phyloP scores from a whole-genome alignment of 2,797 vertebrate genomes.

The Morus bassanus region DNA sequence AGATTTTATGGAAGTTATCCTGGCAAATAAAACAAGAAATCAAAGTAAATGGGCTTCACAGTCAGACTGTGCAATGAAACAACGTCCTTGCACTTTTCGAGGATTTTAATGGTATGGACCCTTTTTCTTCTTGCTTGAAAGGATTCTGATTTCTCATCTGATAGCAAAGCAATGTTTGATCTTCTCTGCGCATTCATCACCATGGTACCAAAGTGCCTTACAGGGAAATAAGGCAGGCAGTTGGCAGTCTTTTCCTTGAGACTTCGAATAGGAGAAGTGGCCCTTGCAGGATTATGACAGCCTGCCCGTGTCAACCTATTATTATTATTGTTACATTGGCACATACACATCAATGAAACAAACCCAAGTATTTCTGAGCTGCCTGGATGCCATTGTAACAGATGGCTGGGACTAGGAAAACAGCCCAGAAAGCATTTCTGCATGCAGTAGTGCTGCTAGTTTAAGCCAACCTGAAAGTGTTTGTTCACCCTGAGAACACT shows the following conservation, averaged over 20 bases:
- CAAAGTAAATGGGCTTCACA: not conserved
- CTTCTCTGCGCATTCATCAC: not conserved
- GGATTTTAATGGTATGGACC: not conserved
- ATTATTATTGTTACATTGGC: not conserved
- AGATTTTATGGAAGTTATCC: not conserved
- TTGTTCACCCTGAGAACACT: not conserved
- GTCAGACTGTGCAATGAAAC: not conserved
- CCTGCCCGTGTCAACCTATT: not conserved
- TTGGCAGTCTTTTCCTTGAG: not conserved
- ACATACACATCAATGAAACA: not conserved
- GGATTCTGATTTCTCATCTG: not conserved
- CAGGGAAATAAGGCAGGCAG: not conserved
- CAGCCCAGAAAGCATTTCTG: not conserved
- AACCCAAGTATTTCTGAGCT: not conserved
- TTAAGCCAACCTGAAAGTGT: not conserved
- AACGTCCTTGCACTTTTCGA: not conserved
- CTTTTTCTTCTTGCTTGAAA: not conserved
- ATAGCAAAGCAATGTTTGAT: not conserved
- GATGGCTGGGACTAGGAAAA: not conserved
- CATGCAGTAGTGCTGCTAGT: not conserved
- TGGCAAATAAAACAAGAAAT: not conserved
- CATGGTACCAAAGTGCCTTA: not conserved
- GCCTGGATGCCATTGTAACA: conserved; percentile 13
- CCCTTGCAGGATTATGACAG: not conserved
- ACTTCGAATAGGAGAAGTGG: not conserved